Base-by-base conservation (phyloP, 2,888 invertebrate genomes). In the Atrina japonica region DNA sequence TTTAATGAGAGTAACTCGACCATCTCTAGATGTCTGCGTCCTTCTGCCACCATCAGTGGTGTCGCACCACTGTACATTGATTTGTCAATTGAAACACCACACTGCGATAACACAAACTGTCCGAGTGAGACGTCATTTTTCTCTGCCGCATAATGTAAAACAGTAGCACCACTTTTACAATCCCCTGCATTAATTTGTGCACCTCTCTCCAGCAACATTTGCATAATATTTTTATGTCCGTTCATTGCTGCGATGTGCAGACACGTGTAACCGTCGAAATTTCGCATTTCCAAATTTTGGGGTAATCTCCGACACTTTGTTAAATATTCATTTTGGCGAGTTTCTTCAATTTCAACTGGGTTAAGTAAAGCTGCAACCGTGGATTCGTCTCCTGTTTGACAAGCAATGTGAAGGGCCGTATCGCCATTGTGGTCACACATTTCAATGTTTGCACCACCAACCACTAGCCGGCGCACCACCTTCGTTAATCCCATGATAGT, bases 101-200 rank as follows among this genome's bases (percentile, higher is more conserved):
- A 35, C 29, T 75, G 73, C 14, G 73, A 68, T 7, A 81, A 64
- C 25, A 81, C 49, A 21, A 70, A 49, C 30, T 50, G 40, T 1
- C 72, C 66, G 25, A 77, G 68, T 35, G 74, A 70, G n/a, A 72
- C 21, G 50, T 78, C 76, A 11, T 64, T 72, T 27, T 58, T 64
- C 52, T 77, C 75, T 6, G 69, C 76, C 1, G 81, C 79, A 35
- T 73, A 69, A 67, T 81, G 81, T 3, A 81, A 72, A 41, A 78
- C 74, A 1, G 81, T 79, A 29, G 75, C 66, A 16, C 81, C 81
- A 65, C 75, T 76, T 73, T 79, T 81, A 0, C 77, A 76, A 52
- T 81, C 81, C 3, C 75, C 73, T 11, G 75, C 71, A 56, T 81
- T 81, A 7, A 81, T 73, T 30, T 78, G 66, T 2, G 77, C 77